These are phyloP conservation scores for Mormyrus lacerda DNA, from an alignment of 2,113 vertebrate genomes.

Conservation along the genomic window DNA sequence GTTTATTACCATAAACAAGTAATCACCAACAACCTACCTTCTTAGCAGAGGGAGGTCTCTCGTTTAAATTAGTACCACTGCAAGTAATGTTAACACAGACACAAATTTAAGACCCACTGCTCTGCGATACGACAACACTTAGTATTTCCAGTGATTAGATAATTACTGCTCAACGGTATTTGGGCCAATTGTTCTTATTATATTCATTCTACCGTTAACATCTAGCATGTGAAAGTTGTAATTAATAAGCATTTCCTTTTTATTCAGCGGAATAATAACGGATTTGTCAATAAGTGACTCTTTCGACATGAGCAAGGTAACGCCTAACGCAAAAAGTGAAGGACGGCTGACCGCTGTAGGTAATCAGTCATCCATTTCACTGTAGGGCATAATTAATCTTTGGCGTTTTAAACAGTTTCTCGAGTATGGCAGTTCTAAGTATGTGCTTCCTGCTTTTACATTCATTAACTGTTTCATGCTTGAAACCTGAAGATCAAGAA, in stretches of 20 bases:
- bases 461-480: slow-evolving; percentile 28
- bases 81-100: neutral
- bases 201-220: neutral
- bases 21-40: neutral
- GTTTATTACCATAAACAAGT: neutral
- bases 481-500: neutral
- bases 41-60: neutral
- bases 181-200: neutral
- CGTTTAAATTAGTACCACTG: neutral
- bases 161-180: neutral
- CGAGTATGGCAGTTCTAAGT: slow-evolving; percentile 1
- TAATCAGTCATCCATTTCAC: slow-evolving; percentile 1
- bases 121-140: neutral
- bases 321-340: neutral
- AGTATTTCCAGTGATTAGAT: neutral
- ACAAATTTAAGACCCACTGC: neutral
- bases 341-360: neutral
- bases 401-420: neutral
- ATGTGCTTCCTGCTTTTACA: neutral
- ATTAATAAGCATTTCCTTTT: neutral
- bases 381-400: neutral
- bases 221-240: neutral
- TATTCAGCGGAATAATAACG: neutral
- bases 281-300: neutral
- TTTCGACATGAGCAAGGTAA: neutral